Base-by-base conservation (phyloP, 1,140 invertebrate species). In the Ephestia elutella region DNA sequence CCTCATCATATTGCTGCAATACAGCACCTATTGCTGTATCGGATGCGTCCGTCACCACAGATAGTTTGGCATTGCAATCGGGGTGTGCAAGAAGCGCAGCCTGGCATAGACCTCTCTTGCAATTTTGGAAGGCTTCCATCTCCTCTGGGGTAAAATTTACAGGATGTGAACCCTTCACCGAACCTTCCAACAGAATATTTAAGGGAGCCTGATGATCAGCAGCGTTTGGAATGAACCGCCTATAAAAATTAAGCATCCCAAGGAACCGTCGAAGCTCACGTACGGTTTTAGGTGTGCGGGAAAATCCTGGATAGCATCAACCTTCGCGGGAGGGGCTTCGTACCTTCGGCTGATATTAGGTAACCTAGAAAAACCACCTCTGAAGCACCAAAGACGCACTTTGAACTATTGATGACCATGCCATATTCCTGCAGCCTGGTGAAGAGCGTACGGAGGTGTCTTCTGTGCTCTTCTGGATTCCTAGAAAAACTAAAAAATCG, bases 341-440 rank as follows among this genome's bases (percentile, higher is more conserved):
- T 57, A 4, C 56, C 56, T 0, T 10, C 21, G 7, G 15, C 44
- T 4, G 44, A 49, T 5, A 57, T 49, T 0, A 13, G 8, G 21
- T 57, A 57, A 0, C 56, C 56, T 5, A 57, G 49, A 50, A 49
- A 57, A 5, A 13, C 20, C 17, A 49, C 44, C 44, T 49, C 44
- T 4, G 49, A 20, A 0, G 49, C 56, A 8, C 28, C 49, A 8
- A 50, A 50, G 5, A 18, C 11, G 18, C 49, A 50, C 18, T 50
- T 50, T 2, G 1, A 3, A 11, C 0, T 9, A 13, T 50, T 50
- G 5, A 50, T 50, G 49, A 50, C 5, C 9, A 50, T 20, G 8
- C 49, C 49, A 4, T 18, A 20, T 7, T 50, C 2, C 4, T 50
- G 5, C 49, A 50, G 0, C 3, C 49, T 0, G 2, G 10, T 9